Base-by-base conservation (phyloP, 2,113 vertebrate genomes). In the Melospiza melodia region DNA sequence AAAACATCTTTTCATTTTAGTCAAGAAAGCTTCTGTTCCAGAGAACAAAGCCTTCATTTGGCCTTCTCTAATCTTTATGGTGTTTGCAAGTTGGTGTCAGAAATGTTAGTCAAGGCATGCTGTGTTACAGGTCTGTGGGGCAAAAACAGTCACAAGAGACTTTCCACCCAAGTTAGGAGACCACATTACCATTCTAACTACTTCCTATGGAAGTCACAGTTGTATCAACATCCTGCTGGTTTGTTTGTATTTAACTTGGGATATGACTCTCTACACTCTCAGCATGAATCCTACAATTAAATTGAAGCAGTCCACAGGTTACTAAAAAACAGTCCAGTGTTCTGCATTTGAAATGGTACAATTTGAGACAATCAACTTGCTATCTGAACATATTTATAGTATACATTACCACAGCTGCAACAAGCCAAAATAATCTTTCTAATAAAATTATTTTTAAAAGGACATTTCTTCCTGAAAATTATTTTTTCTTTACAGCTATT, bases 201-300 rank as follows among this genome's bases (percentile, higher is more conserved):
- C 96, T 97, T 98, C 97, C 97, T 96, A 95, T 97, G 97, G 97
- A 98, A 97, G 97, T 97, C 92, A 96, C 93, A 96, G 96, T 97
- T 97, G 95, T 98, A 97, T 97, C 97, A 98, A 98, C 97, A 98
- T 97, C 97, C 97, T 97, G 97, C 97, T 98, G 97, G 82, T 98
- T 97, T 97, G 97, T 98, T 97, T 98, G 97, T 97, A 96, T 98
- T 97, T 97, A 96, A 97, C 95, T 96, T 97, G 95, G 96, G 96
- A 96, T 98, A 97, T 94, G 95, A 96, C 95, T 96, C 94, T 96
- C 94, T 74, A 87, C 91, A 95, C 89, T 96, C 97, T 82, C 97
- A 98, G 97, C 97, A 96, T 97, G 97, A 96, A 96, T 96, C 87
- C 93, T 79, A 94, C 94, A 96, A 96, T 97, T 97, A 97, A 96